Percentiles rank a stretch among this genome's conserved stretches.
Evolutionary conservation across 2,113 vertebrate genomes (phyloP).

Genomic region (Saccopteryx leptura): DNA sequence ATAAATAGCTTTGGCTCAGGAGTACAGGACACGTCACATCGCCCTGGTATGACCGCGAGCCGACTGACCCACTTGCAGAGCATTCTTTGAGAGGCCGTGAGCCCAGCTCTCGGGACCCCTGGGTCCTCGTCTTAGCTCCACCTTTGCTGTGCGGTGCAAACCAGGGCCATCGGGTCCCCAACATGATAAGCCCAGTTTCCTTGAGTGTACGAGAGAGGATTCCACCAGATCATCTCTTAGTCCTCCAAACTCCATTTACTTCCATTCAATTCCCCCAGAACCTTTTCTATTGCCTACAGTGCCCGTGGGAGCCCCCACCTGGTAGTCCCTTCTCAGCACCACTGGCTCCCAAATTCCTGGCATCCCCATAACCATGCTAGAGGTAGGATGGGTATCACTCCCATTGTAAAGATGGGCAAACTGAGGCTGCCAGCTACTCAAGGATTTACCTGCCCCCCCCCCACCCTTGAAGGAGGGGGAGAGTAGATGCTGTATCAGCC

Average conservation of each 20-base stretch:
- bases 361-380: neutral
- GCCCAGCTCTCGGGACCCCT: neutral
- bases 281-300: neutral
- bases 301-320: neutral
- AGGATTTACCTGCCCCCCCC: neutral
- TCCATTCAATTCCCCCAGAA: neutral
- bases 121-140: neutral
- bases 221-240: neutral
- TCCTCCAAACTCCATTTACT: neutral
- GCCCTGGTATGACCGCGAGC: neutral
- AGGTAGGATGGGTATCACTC: neutral
- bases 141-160: neutral
- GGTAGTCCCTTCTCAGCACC: neutral
- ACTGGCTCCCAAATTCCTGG: neutral
- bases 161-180: fast-evolving
- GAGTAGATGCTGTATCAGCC: neutral
- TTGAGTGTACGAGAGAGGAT: neutral
- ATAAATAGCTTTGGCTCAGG: slow-evolving; percentile 38
- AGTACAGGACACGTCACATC: neutral
- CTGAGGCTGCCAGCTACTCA: too few relatives aligned
- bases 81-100: neutral
- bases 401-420: neutral
- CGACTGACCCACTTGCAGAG: neutral
- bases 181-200: neutral
- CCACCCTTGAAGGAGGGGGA: neutral